Conservation (phyloP, 2,113 vertebrate genomes). For the Cynocephalus volans region DNA sequence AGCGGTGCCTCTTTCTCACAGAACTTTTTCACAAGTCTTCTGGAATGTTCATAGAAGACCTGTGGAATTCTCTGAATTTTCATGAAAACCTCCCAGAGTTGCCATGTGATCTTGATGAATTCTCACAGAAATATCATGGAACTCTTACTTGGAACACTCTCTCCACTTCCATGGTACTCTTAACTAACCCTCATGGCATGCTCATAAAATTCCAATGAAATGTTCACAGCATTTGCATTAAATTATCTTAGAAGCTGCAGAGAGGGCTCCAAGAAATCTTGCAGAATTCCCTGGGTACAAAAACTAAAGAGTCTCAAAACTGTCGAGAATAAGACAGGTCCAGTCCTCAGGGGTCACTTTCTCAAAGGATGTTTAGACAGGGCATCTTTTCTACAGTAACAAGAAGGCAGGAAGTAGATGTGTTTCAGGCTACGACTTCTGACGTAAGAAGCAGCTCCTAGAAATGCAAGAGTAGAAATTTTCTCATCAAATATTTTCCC, state of each 20-base stretch:
- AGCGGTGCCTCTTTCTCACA: background rate
- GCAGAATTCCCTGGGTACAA: background rate
- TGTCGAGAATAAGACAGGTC: accelerated
- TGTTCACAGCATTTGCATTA: background rate
- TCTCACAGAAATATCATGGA: background rate
- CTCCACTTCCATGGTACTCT: background rate
- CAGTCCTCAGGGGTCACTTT: background rate
- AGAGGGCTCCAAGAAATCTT: background rate
- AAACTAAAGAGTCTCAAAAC: background rate
- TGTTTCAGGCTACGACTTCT: background rate
- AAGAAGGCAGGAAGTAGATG: accelerated
- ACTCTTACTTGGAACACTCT: background rate
- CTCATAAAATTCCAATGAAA: background rate
- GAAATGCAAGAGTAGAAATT: background rate
- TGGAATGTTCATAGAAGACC: background rate
- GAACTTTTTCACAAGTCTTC: background rate
- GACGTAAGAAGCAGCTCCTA: too few species aligned
- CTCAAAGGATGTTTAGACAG: accelerated
- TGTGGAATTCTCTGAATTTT: background rate
- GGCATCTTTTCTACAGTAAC: background rate
- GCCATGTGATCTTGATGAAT: background rate
- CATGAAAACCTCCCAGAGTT: background rate
- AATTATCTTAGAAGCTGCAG: background rate
- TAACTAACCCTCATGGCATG: background rate
- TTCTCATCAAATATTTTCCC: background rate